Percentiles rank a stretch among this genome's conserved stretches.
Evolutionary conservation across 37 sponge, comb jelly and placozoan genomes (phyloP).

Genomic region (Ianthella basta): DNA sequence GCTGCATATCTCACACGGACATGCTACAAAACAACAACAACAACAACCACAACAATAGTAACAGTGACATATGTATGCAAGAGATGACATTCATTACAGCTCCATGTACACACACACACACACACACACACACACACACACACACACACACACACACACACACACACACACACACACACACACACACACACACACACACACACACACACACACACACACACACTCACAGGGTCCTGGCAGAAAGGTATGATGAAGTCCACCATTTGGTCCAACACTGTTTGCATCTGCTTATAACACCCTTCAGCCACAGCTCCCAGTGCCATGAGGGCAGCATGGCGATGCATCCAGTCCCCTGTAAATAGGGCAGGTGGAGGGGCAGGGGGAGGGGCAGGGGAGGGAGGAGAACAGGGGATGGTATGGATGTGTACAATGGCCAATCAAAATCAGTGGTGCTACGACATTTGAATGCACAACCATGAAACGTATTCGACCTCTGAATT

Average conservation of each 20-base stretch:
- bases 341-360: constrained; percentile 83
- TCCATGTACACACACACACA: neutral
- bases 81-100: neutral
- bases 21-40: constrained; percentile 52
- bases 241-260: constrained; percentile 80
- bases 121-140: neutral
- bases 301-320: constrained; percentile 94
- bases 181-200: neutral
- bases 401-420: too few relatives aligned
- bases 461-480: too few relatives aligned
- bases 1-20: constrained; percentile 92
- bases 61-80: neutral
- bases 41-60: neutral
- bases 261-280: constrained; percentile 73
- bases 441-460: too few relatives aligned
- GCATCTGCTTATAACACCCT: constrained; percentile 96
- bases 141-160: too few relatives aligned
- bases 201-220: neutral
- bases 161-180: neutral
- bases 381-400: neutral
- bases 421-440: too few relatives aligned
- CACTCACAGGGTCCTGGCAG: constrained; percentile 76
- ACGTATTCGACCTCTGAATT: too few relatives aligned
- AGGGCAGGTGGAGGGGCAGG: neutral
- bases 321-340: constrained; percentile 92